Percentiles rank a stretch among this genome's conserved stretches.
phyloP scores from a whole-genome alignment of 2,113 vertebrate species.

The Myotis yumanensis region DNA sequence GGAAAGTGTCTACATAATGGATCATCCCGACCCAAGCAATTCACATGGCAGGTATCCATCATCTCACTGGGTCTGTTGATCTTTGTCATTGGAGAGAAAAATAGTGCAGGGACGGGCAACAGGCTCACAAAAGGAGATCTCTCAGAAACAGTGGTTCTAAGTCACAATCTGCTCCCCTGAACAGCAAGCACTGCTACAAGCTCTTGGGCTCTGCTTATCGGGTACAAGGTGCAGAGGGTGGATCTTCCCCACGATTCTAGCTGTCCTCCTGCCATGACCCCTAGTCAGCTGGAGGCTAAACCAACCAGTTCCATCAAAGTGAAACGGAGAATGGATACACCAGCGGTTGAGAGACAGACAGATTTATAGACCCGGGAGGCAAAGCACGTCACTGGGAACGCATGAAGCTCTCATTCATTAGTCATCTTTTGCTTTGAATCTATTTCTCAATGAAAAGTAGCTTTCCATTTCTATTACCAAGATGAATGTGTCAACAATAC shows the following conservation, averaged over 20 bases:
- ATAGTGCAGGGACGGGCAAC: not conserved
- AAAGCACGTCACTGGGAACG: slow-evolving; percentile 6
- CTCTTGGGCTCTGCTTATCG: too few relatives aligned
- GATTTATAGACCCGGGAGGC: not conserved
- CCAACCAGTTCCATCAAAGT: not conserved
- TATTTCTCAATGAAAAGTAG: slow-evolving; percentile 72
- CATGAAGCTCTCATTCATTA: not conserved
- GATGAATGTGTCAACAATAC: slow-evolving; percentile 73
- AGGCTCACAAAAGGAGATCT: not conserved
- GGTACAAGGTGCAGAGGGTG: not conserved
- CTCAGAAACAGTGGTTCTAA: not conserved
- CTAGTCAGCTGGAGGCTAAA: not conserved
- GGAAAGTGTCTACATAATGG: too few relatives aligned
- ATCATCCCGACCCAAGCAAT: not conserved
- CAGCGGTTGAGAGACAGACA: not conserved
- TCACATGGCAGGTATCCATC: not conserved
- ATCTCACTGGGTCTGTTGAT: too few relatives aligned
- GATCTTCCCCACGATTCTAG: too few relatives aligned
- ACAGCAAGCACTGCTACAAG: not conserved
- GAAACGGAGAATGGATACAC: not conserved
- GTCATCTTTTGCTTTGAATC: slow-evolving; percentile 71
- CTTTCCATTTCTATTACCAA: slow-evolving; percentile 75
- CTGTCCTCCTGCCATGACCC: not conserved
- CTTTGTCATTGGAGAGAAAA: not conserved
- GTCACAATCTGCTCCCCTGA: not conserved